Base-by-base conservation (phyloP, 2,888 invertebrate species). In the Cataglyphis livida region DNA sequence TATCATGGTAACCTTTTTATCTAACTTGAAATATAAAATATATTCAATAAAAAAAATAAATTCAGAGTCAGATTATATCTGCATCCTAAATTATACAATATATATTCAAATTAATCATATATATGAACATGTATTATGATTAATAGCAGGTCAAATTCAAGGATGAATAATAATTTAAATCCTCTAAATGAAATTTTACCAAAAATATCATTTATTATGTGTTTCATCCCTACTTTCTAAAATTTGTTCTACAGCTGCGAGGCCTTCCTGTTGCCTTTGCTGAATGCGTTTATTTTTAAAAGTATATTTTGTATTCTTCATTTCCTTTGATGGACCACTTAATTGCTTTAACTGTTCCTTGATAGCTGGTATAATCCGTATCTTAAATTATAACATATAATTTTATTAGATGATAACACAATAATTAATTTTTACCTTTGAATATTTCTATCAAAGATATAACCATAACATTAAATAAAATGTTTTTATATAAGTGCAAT, bases 221-320 rank as follows among this genome's bases (percentile, higher is more conserved):
- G 38, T 25, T 2, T 35, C 74, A 54, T 81, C 89, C 35, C 84
- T 91, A 15, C 83, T 83, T 68, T 90, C 84, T 78, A 94, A 83
- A 70, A 93, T 88, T 79, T 91, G 85, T 57, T 91, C 83, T 12
- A 91, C 91, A n/a, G 91, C 89, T 3, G 84, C 87, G 71, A 89
- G 41, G 28, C 90, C 92, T 91, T 95, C 93, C 93, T 95, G 93
- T 88, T 96, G 96, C 87, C 94, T 95, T 88, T 93, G 91, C 65
- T 95, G 89, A 4, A 95, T 95, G 91, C 96, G 95, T 89, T 95
- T 95, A 38, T 92, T 93, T 94, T 96, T 96, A 86, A 95, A 95
- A 38, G 96, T 95, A 82, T 91, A 94, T 82, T 92, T 94, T 86
- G 91, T 93, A 12, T 44, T 1, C 70, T 91, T 91, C 83, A 81